Evolutionary conservation across 1,140 invertebrate species (phyloP), one percentile per base, ranked within the genome.

Genomic region (Stratiolaelaps scimitus): DNA sequence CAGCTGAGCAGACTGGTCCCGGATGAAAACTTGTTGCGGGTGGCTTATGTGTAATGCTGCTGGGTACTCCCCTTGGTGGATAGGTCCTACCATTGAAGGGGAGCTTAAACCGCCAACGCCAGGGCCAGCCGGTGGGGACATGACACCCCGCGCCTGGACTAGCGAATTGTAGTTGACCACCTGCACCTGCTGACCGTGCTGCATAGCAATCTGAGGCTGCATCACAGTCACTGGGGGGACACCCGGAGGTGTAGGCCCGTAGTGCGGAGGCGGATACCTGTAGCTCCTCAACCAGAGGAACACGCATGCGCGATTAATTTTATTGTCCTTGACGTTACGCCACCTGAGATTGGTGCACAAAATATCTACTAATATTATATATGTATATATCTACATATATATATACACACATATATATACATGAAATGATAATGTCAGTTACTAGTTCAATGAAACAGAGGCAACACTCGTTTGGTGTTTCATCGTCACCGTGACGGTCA

Each of bases 111-210:
- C 47, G 47, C 19, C 19, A 48, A 48, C 19, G 47, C 47, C 19
- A 4, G 26, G 19, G 15, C 47, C 47, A 48, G 26, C 47, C 4
- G 53, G 53, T 1, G 53, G 53, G 26, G 53, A 60, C 15, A 60
- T 60, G 17, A 60, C 53, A 29, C 53, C 53, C 4, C 53, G 53
- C 5, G 53, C 10, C 34, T n/a, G 53, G 34, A 60, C 53, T 60
- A 60, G 4, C 34, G 4, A 26, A 10, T 34, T 60, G 34, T 60
- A 60, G 10, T 60, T 60, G 15, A 60, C 15, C 23, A 60, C 34
- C 26, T 60, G 53, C 1, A 60, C 20, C 34, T 60, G 53, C 53
- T 60, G 53, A 15, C 26, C 15, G 26, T n/a, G 53, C 6, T 29
- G 26, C 26, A 29, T 26, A 17, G 26, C 53, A 15, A 60, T 17